Evolutionary conservation across 2,797 vertebrate species (phyloP).

Genomic region (Alcedo quadribrachys): DNA sequence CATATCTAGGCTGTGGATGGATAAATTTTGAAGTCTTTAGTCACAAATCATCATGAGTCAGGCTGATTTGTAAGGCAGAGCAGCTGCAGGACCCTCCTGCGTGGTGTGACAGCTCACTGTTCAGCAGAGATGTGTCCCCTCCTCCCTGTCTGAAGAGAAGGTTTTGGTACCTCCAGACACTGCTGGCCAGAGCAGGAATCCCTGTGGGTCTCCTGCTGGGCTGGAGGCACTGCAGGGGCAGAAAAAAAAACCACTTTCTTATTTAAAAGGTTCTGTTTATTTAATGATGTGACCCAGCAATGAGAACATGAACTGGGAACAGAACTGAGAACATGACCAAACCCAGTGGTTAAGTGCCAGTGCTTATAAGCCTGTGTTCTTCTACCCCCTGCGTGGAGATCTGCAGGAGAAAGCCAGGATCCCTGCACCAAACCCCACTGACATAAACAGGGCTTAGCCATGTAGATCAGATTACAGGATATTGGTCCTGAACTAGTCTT

Average conservation of each 20-base stretch:
- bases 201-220: not conserved
- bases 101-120: accelerated
- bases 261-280: not conserved
- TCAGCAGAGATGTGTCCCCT: not conserved
- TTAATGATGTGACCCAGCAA: not conserved
- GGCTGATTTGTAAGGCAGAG: not conserved
- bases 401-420: not conserved
- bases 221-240: not conserved
- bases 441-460: not conserved
- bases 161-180: not conserved
- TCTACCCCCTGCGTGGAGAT: not conserved
- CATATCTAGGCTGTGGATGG: not conserved
- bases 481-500: not conserved
- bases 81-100: not conserved
- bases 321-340: not conserved
- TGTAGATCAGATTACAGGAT: not conserved
- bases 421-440: not conserved
- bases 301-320: not conserved
- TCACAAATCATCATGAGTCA: not conserved
- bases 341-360: not conserved
- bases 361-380: not conserved
- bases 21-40: not conserved
- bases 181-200: not conserved
- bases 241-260: not conserved
- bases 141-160: not conserved